phyloP scores from a whole-genome alignment of 2,888 invertebrate species.

The Linnaemya tessellans region DNA sequence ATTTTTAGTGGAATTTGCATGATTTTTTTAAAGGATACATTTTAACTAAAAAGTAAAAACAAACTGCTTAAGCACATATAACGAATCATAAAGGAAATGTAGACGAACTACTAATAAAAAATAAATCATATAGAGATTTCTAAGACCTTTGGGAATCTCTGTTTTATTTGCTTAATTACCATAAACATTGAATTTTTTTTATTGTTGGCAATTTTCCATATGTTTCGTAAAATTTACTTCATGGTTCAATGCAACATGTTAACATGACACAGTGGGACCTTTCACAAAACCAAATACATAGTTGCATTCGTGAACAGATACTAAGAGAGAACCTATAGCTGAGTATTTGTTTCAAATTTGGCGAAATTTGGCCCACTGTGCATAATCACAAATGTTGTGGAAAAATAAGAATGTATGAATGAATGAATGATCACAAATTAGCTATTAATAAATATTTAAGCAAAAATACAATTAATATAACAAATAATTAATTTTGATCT shows the following conservation, averaged over 20 bases:
- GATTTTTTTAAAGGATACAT: too few species aligned
- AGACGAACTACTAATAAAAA: background rate
- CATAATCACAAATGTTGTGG: too few species aligned
- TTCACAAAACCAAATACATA: background rate
- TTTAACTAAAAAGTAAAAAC: too few species aligned
- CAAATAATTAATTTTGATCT: conserved; percentile 58
- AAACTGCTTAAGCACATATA: too few species aligned
- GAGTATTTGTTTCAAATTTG: too few species aligned
- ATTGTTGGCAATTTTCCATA: conserved; percentile 58
- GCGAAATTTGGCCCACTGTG: too few species aligned
- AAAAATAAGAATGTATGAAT: background rate
- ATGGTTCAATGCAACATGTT: conserved; percentile 8
- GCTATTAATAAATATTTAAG: background rate
- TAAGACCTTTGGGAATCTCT: conserved; percentile 2
- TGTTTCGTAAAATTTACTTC: conserved; percentile 46
- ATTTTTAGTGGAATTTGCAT: too few species aligned
- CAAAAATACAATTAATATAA: background rate
- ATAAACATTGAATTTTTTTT: background rate
- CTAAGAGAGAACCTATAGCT: too few species aligned
- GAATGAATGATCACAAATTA: background rate
- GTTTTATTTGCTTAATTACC: background rate
- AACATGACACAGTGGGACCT: background rate
- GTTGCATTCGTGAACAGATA: too few species aligned
- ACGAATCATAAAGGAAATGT: background rate
- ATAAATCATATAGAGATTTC: background rate